Percentiles rank a stretch among this genome's conserved stretches.
Evolutionary conservation across 2,113 vertebrate species (phyloP).

Genomic region (Ophiodon elongatus): DNA sequence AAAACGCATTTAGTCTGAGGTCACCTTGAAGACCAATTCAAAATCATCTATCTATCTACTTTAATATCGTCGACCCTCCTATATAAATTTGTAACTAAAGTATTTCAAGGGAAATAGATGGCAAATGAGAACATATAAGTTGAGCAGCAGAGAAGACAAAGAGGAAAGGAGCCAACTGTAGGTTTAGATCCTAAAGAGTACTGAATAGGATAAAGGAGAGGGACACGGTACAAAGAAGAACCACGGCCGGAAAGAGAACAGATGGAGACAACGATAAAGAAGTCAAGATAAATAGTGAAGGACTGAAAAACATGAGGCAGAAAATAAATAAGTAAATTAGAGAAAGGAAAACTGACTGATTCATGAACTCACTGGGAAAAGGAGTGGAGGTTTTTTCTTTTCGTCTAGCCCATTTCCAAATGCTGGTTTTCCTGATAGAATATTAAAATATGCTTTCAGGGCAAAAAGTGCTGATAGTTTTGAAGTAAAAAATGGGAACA

Average conservation of each 20-base stretch:
- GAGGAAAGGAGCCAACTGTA: not conserved
- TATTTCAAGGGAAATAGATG: not conserved
- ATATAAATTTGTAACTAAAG: not conserved
- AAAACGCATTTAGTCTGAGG: no score
- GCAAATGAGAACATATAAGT: not conserved
- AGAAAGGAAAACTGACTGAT: constrained; percentile 28
- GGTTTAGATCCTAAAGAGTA: not conserved
- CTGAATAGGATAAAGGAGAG: not conserved
- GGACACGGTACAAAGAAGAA: not conserved
- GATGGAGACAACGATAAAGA: not conserved
- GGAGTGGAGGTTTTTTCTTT: not conserved
- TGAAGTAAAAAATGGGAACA: constrained; percentile 6
- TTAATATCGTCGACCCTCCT: not conserved
- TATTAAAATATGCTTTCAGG: constrained; percentile 53
- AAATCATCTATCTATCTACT: not conserved
- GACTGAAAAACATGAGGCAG: not conserved
- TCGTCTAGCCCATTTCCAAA: constrained; percentile 32
- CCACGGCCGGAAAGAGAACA: not conserved
- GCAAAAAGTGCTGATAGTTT: constrained; percentile 22
- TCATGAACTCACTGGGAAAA: constrained; percentile 9
- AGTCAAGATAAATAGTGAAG: constrained; percentile 4
- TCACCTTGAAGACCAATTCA: no score
- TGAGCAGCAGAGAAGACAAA: not conserved
- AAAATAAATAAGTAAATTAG: constrained; percentile 40
- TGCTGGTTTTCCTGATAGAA: constrained; percentile 38